phyloP scores from a whole-genome alignment of 2,797 vertebrate genomes.

The Alosa sapidissima region DNA sequence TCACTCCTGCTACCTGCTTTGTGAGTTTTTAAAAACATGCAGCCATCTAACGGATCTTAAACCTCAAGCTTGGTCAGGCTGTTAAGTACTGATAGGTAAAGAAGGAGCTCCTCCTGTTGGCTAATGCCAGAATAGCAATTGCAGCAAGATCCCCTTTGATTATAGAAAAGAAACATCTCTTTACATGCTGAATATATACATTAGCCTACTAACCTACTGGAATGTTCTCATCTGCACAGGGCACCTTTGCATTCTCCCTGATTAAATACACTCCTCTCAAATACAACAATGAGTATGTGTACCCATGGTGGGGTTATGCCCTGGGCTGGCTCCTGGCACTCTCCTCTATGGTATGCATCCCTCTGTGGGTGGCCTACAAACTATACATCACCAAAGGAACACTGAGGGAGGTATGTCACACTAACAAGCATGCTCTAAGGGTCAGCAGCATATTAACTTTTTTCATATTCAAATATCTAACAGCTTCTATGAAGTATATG shows the following conservation, averaged over 20 bases:
- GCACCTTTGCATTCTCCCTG: constrained; percentile 91
- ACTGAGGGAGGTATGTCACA: constrained; percentile 81
- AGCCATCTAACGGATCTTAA: neutral
- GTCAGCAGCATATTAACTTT: neutral
- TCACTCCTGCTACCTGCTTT: constrained; percentile 91
- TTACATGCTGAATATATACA: neutral
- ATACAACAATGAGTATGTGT: constrained; percentile 93
- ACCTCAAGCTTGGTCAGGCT: neutral
- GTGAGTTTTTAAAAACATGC: constrained; percentile 56
- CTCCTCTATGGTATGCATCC: constrained; percentile 93
- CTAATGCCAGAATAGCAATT: neutral
- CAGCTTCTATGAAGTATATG: neutral
- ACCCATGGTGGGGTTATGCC: constrained; percentile 92
- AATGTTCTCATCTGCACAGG: constrained; percentile 66
- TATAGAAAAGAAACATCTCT: neutral
- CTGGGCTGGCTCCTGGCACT: constrained; percentile 92
- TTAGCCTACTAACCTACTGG: neutral
- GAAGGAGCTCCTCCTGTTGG: neutral
- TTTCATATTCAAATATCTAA: neutral
- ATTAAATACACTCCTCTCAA: constrained; percentile 93
- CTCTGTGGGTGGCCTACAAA: constrained; percentile 81
- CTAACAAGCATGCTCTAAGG: neutral
- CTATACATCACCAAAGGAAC: constrained; percentile 83
- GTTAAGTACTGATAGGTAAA: neutral
- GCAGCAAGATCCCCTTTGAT: neutral